Base-by-base conservation (phyloP, 1,140 invertebrate genomes). In the Nasonia longicornis region DNA sequence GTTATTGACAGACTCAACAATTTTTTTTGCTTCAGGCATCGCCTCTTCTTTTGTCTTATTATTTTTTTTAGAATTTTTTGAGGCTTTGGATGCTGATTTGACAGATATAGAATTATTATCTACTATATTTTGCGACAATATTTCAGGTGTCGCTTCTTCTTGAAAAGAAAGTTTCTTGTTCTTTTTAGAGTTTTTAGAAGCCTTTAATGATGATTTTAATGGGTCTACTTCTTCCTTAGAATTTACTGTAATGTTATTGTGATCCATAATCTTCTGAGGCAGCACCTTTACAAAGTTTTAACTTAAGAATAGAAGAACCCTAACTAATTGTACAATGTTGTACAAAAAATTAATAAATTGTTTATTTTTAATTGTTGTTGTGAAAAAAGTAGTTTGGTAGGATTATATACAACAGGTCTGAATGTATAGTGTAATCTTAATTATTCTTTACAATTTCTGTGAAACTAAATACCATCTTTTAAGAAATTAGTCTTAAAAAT, bases 231-330 rank as follows among this genome's bases (percentile, higher is more conserved):
- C 52, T 58, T 58, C 52, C 52, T 20, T n/a, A 79, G 77, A 52
- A 42, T 85, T 87, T 86, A 79, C 67, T 45, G 84, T 85, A 84
- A 83, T 67, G 20, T 75, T 72, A 77, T 73, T 85, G 16, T 83
- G 66, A 83, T 81, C 84, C 80, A 78, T 75, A 79, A 84, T 85
- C 66, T 86, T 86, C 83, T 74, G 77, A 72, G 84, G 83, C 85
- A 85, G 82, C 83, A 87, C 85, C 86, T 88, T 87, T 77, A 86
- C 85, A 83, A 86, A 84, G 73, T 84, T 80, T 67, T 78, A 84
- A 84, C 79, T 84, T 86, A 86, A 84, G 84, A 85, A 85, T 82
- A 83, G 80, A 84, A 80, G 42, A 79, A 82, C 64, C 74, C 64
- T 67, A 67, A 29, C 22, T 29, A 26, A 67, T 67, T 31, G 7